Conservation (phyloP, 2,113 vertebrate genomes). For the Periophthalmodon schlosseri region DNA sequence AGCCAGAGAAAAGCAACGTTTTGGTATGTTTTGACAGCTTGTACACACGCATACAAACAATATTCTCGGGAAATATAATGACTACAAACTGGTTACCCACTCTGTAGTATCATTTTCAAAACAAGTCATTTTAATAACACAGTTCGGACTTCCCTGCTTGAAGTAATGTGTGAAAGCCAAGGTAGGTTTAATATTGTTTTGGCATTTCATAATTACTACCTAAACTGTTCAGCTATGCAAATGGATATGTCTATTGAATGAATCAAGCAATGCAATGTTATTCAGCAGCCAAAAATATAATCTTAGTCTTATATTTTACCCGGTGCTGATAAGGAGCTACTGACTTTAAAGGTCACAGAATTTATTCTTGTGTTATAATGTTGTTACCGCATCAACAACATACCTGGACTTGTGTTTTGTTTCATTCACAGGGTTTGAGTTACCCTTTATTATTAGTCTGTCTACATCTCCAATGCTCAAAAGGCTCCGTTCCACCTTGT, state of each 20-base stretch:
- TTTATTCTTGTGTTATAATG: no score
- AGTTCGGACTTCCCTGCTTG: neutral
- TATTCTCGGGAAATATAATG: constrained; percentile 23
- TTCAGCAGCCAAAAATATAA: neutral
- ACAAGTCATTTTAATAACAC: neutral
- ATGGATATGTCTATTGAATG: neutral
- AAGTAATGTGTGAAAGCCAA: neutral
- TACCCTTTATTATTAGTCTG: no score
- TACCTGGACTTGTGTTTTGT: no score
- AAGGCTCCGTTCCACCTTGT: no score
- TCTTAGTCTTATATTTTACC: neutral
- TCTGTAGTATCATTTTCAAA: neutral
- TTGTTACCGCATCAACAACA: no score
- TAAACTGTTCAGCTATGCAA: neutral
- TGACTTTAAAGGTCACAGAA: neutral
- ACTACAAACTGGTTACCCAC: neutral
- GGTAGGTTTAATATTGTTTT: neutral
- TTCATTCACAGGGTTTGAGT: no score
- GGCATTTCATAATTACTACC: neutral
- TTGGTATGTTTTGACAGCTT: constrained; percentile 30
- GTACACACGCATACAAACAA: constrained; percentile 35
- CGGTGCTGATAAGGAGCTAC: neutral
- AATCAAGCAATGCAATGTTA: neutral
- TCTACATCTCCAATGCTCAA: no score
- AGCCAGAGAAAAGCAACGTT: constrained; percentile 21